Percentiles rank a stretch among this genome's conserved stretches.
Evolutionary conservation across 2,113 vertebrate genomes (phyloP).

Genomic region (Corydoras sp.): DNA sequence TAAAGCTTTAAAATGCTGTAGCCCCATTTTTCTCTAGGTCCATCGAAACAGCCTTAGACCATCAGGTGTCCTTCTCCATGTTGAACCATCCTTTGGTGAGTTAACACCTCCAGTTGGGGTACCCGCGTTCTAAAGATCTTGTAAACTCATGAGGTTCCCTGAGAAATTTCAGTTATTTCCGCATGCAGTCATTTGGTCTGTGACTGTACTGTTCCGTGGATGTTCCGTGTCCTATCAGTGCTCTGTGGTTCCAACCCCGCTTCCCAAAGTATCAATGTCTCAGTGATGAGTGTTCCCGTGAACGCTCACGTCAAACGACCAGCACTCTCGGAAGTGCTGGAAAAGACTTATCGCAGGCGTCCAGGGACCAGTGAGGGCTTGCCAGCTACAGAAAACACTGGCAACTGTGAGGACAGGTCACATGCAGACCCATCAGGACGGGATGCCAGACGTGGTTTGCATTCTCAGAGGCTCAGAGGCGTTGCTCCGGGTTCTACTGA

Average conservation of each 20-base stretch:
- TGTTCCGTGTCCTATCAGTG: not conserved
- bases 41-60: too few relatives aligned
- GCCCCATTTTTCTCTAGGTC: too few relatives aligned
- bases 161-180: not conserved
- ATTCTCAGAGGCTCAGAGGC: constrained; percentile 5
- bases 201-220: not conserved
- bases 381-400: constrained; percentile 10
- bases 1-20: too few relatives aligned
- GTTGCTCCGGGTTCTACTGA: not conserved
- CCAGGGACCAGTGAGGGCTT: constrained; percentile 9
- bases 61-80: too few relatives aligned
- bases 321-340: constrained; percentile 36
- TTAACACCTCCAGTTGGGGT: too few relatives aligned
- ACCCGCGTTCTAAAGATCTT: too few relatives aligned
- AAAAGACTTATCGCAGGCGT: constrained; percentile 36
- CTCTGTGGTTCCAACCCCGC: not conserved
- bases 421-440: not conserved
- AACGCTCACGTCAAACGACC: constrained; percentile 27
- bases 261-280: not conserved
- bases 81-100: too few relatives aligned
- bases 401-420: constrained; percentile 14
- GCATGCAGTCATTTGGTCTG: not conserved
- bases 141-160: too few relatives aligned
- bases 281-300: constrained; percentile 13
- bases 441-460: constrained; percentile 4